Conservation (phyloP, 2,888 invertebrate species). For the Acanthosepion pharaonis region DNA sequence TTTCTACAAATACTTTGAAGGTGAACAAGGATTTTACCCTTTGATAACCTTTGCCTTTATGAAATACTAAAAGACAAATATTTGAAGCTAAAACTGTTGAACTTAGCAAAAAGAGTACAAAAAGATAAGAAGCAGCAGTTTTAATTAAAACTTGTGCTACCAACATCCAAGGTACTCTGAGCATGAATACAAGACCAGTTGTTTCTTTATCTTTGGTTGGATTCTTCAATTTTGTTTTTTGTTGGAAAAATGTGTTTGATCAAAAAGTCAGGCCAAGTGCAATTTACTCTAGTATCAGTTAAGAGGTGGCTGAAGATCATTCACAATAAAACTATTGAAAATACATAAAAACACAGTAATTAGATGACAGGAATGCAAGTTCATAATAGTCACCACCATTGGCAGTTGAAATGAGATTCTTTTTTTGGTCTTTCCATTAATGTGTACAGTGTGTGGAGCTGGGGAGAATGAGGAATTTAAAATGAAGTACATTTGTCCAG, state of each 20-base stretch:
- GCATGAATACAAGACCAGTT: not conserved
- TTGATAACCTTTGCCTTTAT: not conserved
- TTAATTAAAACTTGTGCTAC: not conserved
- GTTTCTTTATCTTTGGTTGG: not conserved
- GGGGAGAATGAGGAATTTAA: not conserved
- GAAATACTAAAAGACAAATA: not conserved
- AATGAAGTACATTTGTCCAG: not conserved
- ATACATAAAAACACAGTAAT: not conserved
- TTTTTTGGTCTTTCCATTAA: too few species aligned
- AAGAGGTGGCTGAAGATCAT: not conserved
- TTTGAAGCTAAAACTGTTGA: not conserved
- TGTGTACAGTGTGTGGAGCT: not conserved
- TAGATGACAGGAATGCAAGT: not conserved
- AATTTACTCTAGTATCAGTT: not conserved
- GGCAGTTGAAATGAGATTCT: not conserved
- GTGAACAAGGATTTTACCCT: too few species aligned
- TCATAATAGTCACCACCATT: not conserved
- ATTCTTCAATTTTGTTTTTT: not conserved
- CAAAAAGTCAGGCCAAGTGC: not conserved
- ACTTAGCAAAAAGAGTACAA: not conserved
- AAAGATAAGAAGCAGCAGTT: not conserved
- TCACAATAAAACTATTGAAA: conserved; percentile 11
- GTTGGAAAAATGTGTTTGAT: not conserved
- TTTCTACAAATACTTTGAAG: too few species aligned
- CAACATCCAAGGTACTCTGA: not conserved